Percentiles rank a stretch among this genome's conserved stretches.
phyloP scores from a whole-genome alignment of 2,797 vertebrate genomes.

The Gymnothorax reevesii region DNA sequence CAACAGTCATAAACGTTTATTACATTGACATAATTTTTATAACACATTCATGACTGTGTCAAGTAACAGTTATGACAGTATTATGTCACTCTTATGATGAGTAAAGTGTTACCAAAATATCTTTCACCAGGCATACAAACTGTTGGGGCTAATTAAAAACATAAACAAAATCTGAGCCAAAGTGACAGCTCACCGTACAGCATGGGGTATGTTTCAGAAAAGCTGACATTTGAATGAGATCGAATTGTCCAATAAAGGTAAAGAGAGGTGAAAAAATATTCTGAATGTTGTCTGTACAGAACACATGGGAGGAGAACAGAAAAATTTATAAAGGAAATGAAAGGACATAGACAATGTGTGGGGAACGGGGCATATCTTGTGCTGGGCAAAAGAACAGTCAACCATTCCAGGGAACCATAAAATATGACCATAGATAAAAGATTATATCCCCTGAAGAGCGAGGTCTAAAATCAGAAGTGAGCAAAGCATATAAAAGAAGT shows the following conservation, averaged over 20 bases:
- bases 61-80: no score
- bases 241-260: not conserved
- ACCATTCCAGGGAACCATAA: not conserved
- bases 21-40: no score
- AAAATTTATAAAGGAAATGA: constrained; percentile 11
- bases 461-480: not conserved
- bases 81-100: not conserved
- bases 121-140: not conserved
- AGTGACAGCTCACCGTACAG: not conserved
- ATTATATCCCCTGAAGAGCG: not conserved
- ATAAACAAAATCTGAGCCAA: not conserved
- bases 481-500: not conserved
- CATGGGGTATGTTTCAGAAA: not conserved
- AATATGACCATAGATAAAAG: not conserved
- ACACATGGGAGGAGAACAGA: constrained; percentile 27
- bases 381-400: constrained; percentile 40
- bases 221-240: not conserved
- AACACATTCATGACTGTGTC: no score
- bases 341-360: not conserved
- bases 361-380: constrained; percentile 31
- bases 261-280: not conserved
- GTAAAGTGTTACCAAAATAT: not conserved
- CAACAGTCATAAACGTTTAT: no score
- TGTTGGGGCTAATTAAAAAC: not conserved
- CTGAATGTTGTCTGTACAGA: not conserved